Evolutionary conservation across 2,888 invertebrate species (phyloP).

Genomic region (Poecilus cupreus): DNA sequence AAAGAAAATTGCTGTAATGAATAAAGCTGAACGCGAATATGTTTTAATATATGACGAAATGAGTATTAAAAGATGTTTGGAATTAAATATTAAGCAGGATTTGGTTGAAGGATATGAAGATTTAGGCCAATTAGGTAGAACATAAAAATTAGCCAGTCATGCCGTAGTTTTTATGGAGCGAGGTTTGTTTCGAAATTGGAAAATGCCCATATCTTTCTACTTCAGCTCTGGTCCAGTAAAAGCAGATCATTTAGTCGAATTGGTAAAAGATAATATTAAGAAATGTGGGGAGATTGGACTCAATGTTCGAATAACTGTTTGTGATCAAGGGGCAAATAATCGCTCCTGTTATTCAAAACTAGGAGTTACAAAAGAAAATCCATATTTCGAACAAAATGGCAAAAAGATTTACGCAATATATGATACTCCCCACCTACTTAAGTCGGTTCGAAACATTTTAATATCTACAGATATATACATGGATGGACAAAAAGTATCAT

Average conservation of each 20-base stretch:
- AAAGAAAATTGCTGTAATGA: constrained; percentile 64
- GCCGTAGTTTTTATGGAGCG: constrained; percentile 60
- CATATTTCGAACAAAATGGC: constrained; percentile 40
- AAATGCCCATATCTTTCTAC: constrained; percentile 61
- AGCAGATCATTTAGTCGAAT: constrained; percentile 40
- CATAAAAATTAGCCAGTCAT: constrained; percentile 45
- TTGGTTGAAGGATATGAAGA: constrained; percentile 61
- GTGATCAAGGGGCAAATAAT: constrained; percentile 63
- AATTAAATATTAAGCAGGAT: constrained; percentile 54
- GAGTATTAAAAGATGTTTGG: constrained; percentile 60
- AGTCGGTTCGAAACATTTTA: constrained; percentile 60
- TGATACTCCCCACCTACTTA: constrained; percentile 62
- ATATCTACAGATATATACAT: constrained; percentile 53
- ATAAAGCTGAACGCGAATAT: constrained; percentile 59
- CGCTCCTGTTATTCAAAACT: constrained; percentile 53
- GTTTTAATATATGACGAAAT: constrained; percentile 63
- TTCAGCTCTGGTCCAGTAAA: constrained; percentile 57
- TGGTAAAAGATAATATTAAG: constrained; percentile 54
- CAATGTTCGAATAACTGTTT: constrained; percentile 57
- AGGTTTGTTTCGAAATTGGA: constrained; percentile 61
- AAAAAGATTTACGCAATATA: constrained; percentile 58
- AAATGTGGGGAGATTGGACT: constrained; percentile 55
- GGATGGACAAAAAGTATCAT: constrained; percentile 54
- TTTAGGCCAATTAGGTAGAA: constrained; percentile 59
- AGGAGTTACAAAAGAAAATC: constrained; percentile 54